Evolutionary conservation across 2,888 invertebrate species (phyloP).

Genomic region (Blera fallax): DNA sequence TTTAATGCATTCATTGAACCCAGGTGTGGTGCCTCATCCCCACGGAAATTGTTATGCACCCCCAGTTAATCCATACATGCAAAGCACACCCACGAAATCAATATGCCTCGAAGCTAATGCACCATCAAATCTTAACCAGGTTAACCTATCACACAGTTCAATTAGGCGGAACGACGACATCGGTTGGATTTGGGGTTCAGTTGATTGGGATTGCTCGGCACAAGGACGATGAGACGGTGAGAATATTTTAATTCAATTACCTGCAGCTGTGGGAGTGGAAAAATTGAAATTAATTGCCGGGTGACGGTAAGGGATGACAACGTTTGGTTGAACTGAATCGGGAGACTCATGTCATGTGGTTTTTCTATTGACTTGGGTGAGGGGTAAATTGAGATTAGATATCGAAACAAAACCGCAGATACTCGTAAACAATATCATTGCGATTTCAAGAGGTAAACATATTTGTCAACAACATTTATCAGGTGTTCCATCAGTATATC

Average conservation of each 20-base stretch:
- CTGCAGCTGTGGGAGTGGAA: neutral
- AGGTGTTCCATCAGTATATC: too few relatives aligned
- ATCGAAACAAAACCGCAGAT: too few relatives aligned
- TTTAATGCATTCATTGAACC: neutral
- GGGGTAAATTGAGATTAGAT: too few relatives aligned
- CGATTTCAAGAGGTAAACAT: too few relatives aligned
- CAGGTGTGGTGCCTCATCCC: neutral
- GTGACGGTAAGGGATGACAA: neutral
- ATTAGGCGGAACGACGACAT: conserved; percentile 10
- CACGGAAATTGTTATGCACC: conserved; percentile 24
- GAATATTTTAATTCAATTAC: conserved; percentile 23
- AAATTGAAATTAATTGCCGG: conserved; percentile 11
- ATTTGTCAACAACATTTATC: too few relatives aligned
- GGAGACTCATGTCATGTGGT: too few relatives aligned
- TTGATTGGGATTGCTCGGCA: neutral
- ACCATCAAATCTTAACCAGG: conserved; percentile 28
- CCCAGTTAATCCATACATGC: conserved; percentile 13
- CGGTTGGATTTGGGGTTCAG: neutral
- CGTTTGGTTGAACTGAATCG: too few relatives aligned
- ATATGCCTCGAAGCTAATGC: conserved; percentile 44
- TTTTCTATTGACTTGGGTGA: too few relatives aligned
- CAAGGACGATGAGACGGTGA: neutral
- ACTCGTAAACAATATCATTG: too few relatives aligned
- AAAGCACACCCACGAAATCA: conserved; percentile 8
- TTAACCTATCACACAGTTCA: conserved; percentile 36